These are phyloP conservation scores for Echinarachnius parma DNA, from an alignment of 53 echinoderm and acorn worm genomes.

Conservation along the genomic window DNA sequence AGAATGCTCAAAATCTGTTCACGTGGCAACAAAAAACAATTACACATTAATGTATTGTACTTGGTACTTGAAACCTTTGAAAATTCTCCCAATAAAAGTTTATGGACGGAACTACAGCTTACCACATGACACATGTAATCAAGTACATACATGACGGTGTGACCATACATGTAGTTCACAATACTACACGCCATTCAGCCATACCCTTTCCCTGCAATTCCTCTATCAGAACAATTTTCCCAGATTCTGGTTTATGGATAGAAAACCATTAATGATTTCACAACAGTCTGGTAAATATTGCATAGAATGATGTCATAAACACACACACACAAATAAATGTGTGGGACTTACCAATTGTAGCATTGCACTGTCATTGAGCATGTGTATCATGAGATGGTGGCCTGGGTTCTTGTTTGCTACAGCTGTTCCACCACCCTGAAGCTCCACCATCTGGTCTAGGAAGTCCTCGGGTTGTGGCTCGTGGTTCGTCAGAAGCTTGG, in stretches of 20 bases:
- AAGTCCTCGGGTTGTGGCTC: conserved; percentile 79
- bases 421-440: conserved; percentile 75
- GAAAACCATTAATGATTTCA: too few species aligned
- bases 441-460: conserved; percentile 74
- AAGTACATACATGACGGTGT: too few species aligned
- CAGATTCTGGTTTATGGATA: too few species aligned
- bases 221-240: too few species aligned
- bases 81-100: background rate
- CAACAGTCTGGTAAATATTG: background rate
- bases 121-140: background rate
- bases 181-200: too few species aligned
- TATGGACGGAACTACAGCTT: background rate
- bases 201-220: too few species aligned
- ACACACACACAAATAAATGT: background rate
- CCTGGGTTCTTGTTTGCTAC: conserved; percentile 86
- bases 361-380: conserved; percentile 88
- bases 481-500: conserved; percentile 72
- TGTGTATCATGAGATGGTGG: conserved; percentile 78
- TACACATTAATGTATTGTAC: background rate
- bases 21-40: too few species aligned
- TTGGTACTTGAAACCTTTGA: background rate
- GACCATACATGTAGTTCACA: too few species aligned
- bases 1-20: conserved; percentile 76
- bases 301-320: background rate
- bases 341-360: conserved; percentile 78